phyloP scores from a whole-genome alignment of 2,113 vertebrate species.

The Lasiurus cinereus region DNA sequence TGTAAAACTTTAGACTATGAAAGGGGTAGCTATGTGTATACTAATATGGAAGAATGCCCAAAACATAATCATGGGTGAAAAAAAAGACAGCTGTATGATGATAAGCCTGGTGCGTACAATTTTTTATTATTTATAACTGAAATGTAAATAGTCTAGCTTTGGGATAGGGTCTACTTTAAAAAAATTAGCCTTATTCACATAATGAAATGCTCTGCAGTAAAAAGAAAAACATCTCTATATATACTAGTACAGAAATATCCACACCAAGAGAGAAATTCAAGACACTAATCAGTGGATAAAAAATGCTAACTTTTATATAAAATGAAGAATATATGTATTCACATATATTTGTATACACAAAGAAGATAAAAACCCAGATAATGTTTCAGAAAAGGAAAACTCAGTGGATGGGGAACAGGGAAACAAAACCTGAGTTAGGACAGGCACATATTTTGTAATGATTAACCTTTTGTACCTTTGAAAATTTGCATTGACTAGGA shows the following conservation, averaged over 20 bases:
- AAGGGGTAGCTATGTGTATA: neutral
- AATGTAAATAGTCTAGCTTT: neutral
- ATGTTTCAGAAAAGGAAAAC: neutral
- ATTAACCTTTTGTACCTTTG: neutral
- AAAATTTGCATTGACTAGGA: constrained; percentile 28
- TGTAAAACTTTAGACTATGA: too few relatives aligned
- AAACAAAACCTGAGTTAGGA: constrained; percentile 10
- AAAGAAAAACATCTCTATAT: neutral
- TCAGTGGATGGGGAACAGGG: neutral
- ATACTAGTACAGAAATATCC: neutral
- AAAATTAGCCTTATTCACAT: neutral
- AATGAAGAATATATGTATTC: neutral
- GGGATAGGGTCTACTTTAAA: neutral
- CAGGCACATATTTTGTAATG: neutral
- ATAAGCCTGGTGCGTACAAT: neutral
- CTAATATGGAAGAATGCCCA: neutral
- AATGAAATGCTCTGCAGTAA: constrained; percentile 20
- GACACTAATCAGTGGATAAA: neutral
- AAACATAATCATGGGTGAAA: neutral
- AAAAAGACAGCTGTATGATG: neutral
- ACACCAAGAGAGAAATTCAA: neutral
- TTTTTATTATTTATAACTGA: constrained; percentile 18
- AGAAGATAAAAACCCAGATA: neutral
- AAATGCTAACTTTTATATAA: constrained; percentile 39
- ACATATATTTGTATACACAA: neutral